phyloP scores from a whole-genome alignment of 2,888 invertebrate species.

The Rhamnusium bicolor region DNA sequence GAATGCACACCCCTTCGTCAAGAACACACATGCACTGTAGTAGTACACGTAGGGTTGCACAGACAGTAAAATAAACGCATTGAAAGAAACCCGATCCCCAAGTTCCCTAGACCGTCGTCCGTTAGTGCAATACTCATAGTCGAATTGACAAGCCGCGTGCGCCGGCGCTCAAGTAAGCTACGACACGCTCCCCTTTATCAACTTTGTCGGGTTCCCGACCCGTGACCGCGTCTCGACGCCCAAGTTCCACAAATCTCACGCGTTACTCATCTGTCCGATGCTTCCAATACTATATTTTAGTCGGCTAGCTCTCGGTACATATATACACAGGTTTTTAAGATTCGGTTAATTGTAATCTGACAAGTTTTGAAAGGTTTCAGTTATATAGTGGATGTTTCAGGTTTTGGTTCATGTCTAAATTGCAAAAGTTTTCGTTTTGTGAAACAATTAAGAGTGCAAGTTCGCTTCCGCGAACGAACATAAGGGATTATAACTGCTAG shows the following conservation, averaged over 20 bases:
- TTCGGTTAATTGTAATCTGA: neutral
- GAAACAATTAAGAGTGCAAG: neutral
- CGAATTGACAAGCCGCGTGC: slow-evolving; percentile 41
- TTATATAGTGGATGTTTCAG: neutral
- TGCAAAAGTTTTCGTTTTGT: neutral
- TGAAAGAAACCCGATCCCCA: slow-evolving; percentile 13
- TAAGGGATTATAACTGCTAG: neutral
- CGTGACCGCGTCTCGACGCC: slow-evolving; percentile 54
- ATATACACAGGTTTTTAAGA: neutral
- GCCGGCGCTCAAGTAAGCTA: slow-evolving; percentile 52
- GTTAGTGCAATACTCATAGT: slow-evolving; percentile 41
- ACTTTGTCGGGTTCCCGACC: slow-evolving; percentile 33
- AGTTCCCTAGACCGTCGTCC: slow-evolving; percentile 25
- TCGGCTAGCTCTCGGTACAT: neutral
- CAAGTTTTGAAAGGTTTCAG: neutral
- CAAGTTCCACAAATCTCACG: slow-evolving; percentile 50
- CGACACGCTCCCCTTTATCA: slow-evolving; percentile 52
- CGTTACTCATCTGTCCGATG: slow-evolving; percentile 9
- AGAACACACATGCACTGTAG: neutral
- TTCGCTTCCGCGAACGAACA: neutral
- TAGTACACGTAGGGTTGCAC: slow-evolving; percentile 3
- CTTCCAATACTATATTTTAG: slow-evolving; percentile 3
- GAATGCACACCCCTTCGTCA: neutral
- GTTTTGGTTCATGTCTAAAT: neutral
- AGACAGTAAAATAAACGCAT: slow-evolving; percentile 23